Evolutionary conservation across 2,797 vertebrate genomes (phyloP), one percentile per base, ranked within the genome.

Genomic region (Myotis daubentonii): DNA sequence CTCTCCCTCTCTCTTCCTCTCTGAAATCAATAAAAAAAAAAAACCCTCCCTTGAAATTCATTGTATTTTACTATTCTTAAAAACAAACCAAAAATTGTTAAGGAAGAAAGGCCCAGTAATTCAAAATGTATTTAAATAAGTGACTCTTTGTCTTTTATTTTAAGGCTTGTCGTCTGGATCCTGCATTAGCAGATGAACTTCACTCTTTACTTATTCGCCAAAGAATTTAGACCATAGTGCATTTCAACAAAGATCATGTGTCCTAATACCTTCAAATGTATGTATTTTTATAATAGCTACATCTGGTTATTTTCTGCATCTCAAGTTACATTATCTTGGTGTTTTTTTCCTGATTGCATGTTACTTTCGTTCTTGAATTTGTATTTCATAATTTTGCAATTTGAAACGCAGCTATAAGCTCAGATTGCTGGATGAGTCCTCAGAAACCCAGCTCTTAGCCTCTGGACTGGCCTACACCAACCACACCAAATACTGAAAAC

Each of bases 81-180:
- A 92, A 94, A 91, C 19, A 90, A 55, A 57, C 60, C 47, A 47
- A 60, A 71, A 62, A 16, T 17, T 60, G 57, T 60, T 71, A 13
- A 22, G 28, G n/a, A 62, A 87, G 11, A 79, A 78, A 89, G 25
- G 51, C 1, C 15, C 16, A 60, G n/a, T 16, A 68, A 57, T 85
- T 66, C 60, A 75, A 33, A 90, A 60, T 88, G 16, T 65, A 51
- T 41, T 66, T 91, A 91, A 94, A 82, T 87, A 44, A 89, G 44
- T 10, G 19, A 81, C 30, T 92, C n/a, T 70, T 47, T 11, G 25
- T 57, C 28, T 91, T 65, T 94, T 92, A 70, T 83, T 96, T 97
- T 91, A 91, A 99, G 98, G 98, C 98, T 51, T 98, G 98, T 83
- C 80, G 49, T 66, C 97, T 98, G 97, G 98, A 98, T 92, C 97